Conservation (phyloP, 2,797 vertebrate species). For the Helostoma temminkii region DNA sequence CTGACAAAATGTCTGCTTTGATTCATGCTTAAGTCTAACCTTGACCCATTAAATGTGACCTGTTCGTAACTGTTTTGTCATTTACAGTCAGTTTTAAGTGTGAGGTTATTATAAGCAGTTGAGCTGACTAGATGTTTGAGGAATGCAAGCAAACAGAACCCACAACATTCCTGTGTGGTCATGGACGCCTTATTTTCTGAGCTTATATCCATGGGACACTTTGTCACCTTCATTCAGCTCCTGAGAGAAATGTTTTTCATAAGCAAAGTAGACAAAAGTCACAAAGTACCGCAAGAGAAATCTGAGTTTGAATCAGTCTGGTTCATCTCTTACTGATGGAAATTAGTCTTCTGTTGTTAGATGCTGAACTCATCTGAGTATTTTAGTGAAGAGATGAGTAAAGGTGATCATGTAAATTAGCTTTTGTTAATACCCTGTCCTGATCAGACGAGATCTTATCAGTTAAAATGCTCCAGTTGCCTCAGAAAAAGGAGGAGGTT, state of each 20-base stretch:
- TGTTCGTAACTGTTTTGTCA: not conserved
- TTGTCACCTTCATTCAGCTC: not conserved
- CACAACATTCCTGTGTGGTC: constrained; percentile 58
- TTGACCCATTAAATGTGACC: constrained; percentile 23
- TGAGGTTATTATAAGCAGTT: constrained; percentile 13
- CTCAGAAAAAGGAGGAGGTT: not conserved
- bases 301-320: no score
- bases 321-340: not conserved
- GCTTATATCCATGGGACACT: constrained; percentile 23
- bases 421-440: not conserved
- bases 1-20: not conserved
- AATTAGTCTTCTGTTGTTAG: not conserved
- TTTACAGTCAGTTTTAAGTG: constrained; percentile 18
- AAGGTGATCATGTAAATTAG: not conserved
- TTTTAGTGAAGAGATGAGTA: not conserved
- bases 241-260: not conserved
- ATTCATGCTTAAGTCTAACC: not conserved
- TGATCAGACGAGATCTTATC: constrained; percentile 3
- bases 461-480: not conserved
- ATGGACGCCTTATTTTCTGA: constrained; percentile 38
- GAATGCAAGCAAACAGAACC: constrained; percentile 72
- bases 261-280: not conserved
- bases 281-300: not conserved
- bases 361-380: not conserved
- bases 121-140: constrained; percentile 12